Percentiles rank a stretch among this genome's conserved stretches.
Evolutionary conservation across 2,113 vertebrate species (phyloP).

Genomic region (Heterotis niloticus): DNA sequence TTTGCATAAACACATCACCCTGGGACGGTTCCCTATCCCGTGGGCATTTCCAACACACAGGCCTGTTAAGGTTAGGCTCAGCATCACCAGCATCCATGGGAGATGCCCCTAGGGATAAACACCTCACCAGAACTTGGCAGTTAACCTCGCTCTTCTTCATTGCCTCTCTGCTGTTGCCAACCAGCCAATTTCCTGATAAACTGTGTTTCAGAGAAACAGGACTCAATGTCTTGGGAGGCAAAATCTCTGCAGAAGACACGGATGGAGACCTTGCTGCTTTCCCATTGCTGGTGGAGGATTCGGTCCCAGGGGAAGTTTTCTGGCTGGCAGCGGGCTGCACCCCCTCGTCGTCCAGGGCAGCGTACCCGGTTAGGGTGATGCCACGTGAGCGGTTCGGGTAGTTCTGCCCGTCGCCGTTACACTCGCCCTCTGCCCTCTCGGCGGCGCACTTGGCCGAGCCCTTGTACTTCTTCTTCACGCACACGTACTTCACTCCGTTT

Average conservation of each 20-base stretch:
- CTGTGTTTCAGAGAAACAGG: too few relatives aligned
- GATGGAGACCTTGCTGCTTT: constrained; percentile 24
- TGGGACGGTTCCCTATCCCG: too few relatives aligned
- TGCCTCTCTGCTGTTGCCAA: neutral
- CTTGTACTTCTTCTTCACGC: constrained; percentile 66
- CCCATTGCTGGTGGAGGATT: constrained; percentile 43
- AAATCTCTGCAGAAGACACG: neutral
- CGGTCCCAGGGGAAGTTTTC: constrained; percentile 37
- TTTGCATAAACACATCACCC: neutral
- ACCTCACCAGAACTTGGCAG: neutral
- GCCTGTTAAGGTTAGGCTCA: constrained; percentile 28
- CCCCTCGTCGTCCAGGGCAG: neutral
- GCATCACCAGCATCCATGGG: constrained; percentile 22
- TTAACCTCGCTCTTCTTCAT: neutral
- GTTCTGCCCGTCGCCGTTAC: constrained; percentile 14
- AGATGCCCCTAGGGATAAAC: constrained; percentile 35
- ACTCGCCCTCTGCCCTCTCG: constrained; percentile 16
- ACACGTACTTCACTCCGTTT: constrained; percentile 68
- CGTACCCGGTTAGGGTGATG: neutral
- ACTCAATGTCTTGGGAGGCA: neutral
- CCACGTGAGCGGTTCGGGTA: too few relatives aligned
- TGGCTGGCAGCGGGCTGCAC: constrained; percentile 24
- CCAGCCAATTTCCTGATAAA: constrained; percentile 29
- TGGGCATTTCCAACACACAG: neutral
- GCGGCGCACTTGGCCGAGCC: neutral